A percentile compares a stretch with the other conserved stretches of the same genome.
These are phyloP conservation scores for Alethe diademata DNA, from an alignment of 2,113 vertebrate genomes.

Conservation along the genomic window DNA sequence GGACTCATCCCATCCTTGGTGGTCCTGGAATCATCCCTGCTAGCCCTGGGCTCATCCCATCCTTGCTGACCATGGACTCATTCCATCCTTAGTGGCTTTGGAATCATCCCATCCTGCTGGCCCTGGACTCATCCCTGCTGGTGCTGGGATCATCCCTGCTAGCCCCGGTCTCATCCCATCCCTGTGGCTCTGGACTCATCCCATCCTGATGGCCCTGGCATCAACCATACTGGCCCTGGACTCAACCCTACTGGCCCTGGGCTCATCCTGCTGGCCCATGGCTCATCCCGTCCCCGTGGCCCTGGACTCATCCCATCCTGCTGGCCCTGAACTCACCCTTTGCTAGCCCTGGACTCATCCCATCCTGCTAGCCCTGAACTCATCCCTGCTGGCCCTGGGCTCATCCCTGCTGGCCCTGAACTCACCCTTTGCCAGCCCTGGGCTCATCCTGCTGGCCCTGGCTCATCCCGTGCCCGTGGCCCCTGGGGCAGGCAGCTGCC, in stretches of 20 bases:
- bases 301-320: too few species aligned
- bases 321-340: background rate
- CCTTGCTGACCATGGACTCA: background rate
- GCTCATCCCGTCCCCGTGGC: too few species aligned
- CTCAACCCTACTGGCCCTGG: background rate
- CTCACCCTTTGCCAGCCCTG: too few species aligned
- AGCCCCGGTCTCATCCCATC: too few species aligned
- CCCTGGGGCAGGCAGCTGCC: constrained; percentile 28
- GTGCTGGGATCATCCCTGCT: background rate
- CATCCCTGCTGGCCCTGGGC: too few species aligned
- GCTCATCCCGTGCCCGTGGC: background rate
- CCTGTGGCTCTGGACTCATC: background rate
- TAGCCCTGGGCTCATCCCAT: too few species aligned
- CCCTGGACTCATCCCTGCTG: too few species aligned
- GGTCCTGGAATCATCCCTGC: too few species aligned
- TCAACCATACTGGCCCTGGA: background rate
- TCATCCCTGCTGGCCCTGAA: background rate
- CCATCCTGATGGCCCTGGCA: background rate
- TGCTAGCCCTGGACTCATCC: too few species aligned
- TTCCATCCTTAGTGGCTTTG: too few species aligned
- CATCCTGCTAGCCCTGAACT: background rate
- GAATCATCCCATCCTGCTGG: too few species aligned
- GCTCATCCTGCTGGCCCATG: too few species aligned
- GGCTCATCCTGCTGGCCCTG: background rate
- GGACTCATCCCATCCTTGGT: background rate